Evolutionary conservation across 37 sponge, comb jelly and placozoan genomes (phyloP).

Genomic region (Ianthella basta): DNA sequence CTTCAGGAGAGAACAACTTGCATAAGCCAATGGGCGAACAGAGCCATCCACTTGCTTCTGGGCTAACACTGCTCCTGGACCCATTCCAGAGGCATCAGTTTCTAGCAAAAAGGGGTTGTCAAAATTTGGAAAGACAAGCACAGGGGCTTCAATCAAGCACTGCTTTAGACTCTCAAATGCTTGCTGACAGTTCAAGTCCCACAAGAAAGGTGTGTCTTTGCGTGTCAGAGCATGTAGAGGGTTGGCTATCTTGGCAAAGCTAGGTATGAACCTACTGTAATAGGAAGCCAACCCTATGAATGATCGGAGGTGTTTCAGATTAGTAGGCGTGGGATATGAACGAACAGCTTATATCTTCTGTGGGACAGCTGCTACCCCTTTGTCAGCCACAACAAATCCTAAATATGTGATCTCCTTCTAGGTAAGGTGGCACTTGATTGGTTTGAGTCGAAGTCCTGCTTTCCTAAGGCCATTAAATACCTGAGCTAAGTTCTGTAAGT

Average conservation of each 20-base stretch:
- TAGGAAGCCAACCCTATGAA: slow-evolving; percentile 40
- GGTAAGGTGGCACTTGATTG: no score
- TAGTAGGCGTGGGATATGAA: slow-evolving; percentile 13
- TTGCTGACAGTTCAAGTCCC: slow-evolving; percentile 1
- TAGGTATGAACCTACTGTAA: slow-evolving; percentile 32
- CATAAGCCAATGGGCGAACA: slow-evolving; percentile 44
- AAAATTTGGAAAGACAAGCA: slow-evolving; percentile 49
- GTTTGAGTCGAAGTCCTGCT: no score
- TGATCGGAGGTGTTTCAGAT: slow-evolving; percentile 11
- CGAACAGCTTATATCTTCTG: slow-evolving; percentile 26
- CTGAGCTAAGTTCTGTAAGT: no score
- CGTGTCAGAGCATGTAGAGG: slow-evolving; percentile 19
- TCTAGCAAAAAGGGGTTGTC: slow-evolving; percentile 36
- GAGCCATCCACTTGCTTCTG: slow-evolving; percentile 47
- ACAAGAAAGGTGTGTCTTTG: slow-evolving; percentile 25
- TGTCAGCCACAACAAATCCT: neutral
- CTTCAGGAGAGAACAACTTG: slow-evolving; percentile 53
- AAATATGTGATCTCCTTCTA: slow-evolving; percentile 20
- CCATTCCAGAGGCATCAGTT: slow-evolving; percentile 59
- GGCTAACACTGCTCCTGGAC: slow-evolving; percentile 58
- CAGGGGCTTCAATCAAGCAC: slow-evolving; percentile 28
- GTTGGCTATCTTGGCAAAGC: slow-evolving; percentile 17
- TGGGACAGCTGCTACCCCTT: slow-evolving; percentile 24
- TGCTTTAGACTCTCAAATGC: slow-evolving; percentile 48
- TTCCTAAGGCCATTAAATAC: no score